Evolutionary conservation across 2,113 vertebrate species (phyloP), one percentile per base, ranked within the genome.

Genomic region (Psittacula cyanocephala): DNA sequence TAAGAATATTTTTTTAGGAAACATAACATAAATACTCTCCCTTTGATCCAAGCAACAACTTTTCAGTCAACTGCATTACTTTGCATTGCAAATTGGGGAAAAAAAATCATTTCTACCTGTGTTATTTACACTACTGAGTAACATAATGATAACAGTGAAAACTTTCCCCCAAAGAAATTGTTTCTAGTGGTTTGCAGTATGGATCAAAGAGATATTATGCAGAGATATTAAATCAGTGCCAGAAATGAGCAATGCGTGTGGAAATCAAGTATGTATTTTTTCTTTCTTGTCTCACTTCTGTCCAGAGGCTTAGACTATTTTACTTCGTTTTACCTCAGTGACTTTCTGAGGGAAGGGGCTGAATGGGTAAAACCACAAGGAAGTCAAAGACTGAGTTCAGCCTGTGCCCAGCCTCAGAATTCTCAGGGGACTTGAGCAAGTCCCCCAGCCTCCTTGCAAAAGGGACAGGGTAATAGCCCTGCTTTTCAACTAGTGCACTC

Each of bases 1-100:
- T 31, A 86, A 91, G 62, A 84, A 91, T 41, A 81, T 47, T 67
- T 91, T 37, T 79, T 90, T 49, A 76, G 71, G 70, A 88, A 84
- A 27, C 17, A 65, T 50, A 84, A 27, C 13, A 71, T 44, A 88
- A 85, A 90, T 77, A 86, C 74, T 93, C 60, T 12, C 23, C 41
- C 23, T 62, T 81, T 70, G 74, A 91, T 85, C 53, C 49, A 71
- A 92, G 22, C 47, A 75, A 69, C 46, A 85, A 81, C 88, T 96
- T 92, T 86, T 84, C 59, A 15, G 29, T 52, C 77, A 81, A 91
- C 62, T 49, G 35, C 62, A 37, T 67, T 75, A 50, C 27, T 88
- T 62, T 80, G 65, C 83, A 35, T 71, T 84, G 50, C 55, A 94
- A 84, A 88, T 20, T 18, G 41, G 11, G 22, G 43, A 17, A 20